Evolutionary conservation across 2,113 vertebrate species (phyloP).

Genomic region (Xyrauchen texanus): DNA sequence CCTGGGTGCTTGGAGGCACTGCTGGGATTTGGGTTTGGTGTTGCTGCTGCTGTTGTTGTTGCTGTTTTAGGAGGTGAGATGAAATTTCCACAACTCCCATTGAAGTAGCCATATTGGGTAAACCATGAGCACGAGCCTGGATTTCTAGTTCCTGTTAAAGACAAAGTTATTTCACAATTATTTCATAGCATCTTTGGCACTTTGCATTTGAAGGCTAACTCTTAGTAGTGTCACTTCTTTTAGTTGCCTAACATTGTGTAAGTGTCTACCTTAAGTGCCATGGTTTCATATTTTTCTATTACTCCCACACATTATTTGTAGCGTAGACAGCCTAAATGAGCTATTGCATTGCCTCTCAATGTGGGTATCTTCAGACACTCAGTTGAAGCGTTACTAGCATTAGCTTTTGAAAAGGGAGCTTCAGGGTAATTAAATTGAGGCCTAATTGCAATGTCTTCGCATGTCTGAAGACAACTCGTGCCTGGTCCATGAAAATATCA

Average conservation of each 20-base stretch:
- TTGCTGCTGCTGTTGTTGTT: too few relatives aligned
- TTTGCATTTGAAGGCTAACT: too few relatives aligned
- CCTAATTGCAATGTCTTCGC: slow-evolving; percentile 54
- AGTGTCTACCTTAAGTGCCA: not conserved
- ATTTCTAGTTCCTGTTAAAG: slow-evolving; percentile 89
- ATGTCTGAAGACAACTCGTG: slow-evolving; percentile 41
- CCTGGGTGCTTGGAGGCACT: not conserved
- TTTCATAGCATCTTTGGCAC: too few relatives aligned
- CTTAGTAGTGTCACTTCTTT: too few relatives aligned
- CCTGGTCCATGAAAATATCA: slow-evolving; percentile 38
- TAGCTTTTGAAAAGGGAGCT: slow-evolving; percentile 24
- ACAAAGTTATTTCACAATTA: not conserved
- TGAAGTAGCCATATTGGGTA: slow-evolving; percentile 79
- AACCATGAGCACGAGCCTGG: slow-evolving; percentile 89
- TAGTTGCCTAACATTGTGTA: not conserved
- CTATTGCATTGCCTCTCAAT: slow-evolving; percentile 2
- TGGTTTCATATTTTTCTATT: not conserved
- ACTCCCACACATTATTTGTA: not conserved
- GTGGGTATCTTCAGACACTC: slow-evolving; percentile 13
- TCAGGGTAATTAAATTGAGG: slow-evolving; percentile 50
- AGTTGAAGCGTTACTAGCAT: slow-evolving; percentile 30
- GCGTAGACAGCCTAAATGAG: slow-evolving; percentile 14
- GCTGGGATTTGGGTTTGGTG: slow-evolving; percentile 70
- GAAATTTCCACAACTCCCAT: slow-evolving; percentile 77
- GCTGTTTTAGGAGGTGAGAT: slow-evolving; percentile 79